Percentiles rank a stretch among this genome's conserved stretches.
phyloP scores from a whole-genome alignment of 2,797 vertebrate genomes.

The Amblyraja radiata region DNA sequence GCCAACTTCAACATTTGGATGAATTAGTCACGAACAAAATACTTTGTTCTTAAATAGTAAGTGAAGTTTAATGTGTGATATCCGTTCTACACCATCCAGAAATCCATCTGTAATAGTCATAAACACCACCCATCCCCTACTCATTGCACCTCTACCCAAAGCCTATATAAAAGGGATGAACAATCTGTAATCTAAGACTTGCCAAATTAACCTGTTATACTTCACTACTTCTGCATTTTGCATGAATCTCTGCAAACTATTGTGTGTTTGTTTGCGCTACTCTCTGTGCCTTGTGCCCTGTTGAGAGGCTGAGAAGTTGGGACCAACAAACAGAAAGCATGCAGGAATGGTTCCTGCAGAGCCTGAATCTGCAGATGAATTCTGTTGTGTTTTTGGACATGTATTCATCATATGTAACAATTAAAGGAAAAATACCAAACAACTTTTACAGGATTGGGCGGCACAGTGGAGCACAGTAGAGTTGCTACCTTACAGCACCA shows the following conservation, averaged over 20 bases:
- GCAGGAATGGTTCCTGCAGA: neutral
- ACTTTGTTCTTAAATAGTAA: neutral
- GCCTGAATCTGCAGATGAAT: neutral
- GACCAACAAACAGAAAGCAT: neutral
- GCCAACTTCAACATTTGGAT: neutral
- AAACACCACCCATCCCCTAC: no score
- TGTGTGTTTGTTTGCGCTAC: neutral
- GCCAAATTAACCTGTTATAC: neutral
- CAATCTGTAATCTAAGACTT: neutral
- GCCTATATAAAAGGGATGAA: neutral
- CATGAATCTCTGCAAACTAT: neutral
- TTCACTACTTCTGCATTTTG: neutral
- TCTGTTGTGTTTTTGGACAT: neutral
- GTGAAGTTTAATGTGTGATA: neutral
- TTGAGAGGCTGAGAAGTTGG: neutral
- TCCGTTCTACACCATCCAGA: neutral
- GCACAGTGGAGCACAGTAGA: no score
- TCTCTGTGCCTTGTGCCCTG: no score
- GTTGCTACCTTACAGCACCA: no score
- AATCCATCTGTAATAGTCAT: neutral
- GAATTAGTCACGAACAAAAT: neutral
- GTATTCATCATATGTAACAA: neutral
- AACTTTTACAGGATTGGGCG: neutral
- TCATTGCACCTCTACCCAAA: neutral
- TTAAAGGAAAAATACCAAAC: neutral